These are phyloP conservation scores for Tipula lateralis DNA, from an alignment of 2,888 invertebrate species.

Conservation along the genomic window DNA sequence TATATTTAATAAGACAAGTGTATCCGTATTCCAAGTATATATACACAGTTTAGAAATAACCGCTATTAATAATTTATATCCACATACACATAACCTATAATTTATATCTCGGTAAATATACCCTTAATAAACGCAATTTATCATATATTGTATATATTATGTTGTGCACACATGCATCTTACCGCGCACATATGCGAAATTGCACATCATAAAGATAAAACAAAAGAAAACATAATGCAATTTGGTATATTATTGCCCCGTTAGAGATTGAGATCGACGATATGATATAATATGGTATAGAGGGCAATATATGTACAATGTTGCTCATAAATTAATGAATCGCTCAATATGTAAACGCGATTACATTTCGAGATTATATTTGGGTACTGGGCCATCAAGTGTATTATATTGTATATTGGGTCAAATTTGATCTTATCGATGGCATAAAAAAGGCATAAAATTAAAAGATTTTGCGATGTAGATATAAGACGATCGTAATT, in stretches of 20 bases:
- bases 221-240: neutral
- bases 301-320: neutral
- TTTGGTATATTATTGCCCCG: too few relatives aligned
- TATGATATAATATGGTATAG: too few relatives aligned
- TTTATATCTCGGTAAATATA: neutral
- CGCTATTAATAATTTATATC: neutral
- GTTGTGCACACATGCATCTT: neutral
- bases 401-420: too few relatives aligned
- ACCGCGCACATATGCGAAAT: neutral
- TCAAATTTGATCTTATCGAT: neutral
- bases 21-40: neutral
- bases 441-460: neutral
- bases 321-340: neutral
- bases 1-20: neutral
- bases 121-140: neutral
- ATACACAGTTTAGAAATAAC: neutral
- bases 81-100: neutral
- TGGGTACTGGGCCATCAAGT: neutral
- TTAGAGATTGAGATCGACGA: neutral
- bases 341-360: neutral
- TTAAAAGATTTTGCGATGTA: neutral
- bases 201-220: neutral
- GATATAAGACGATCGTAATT: neutral
- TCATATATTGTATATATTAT: too few relatives aligned
- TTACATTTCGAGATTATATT: neutral